Evolutionary conservation across 1,140 invertebrate species (phyloP).

Genomic region (Pseudomyrmex dendroicus): DNA sequence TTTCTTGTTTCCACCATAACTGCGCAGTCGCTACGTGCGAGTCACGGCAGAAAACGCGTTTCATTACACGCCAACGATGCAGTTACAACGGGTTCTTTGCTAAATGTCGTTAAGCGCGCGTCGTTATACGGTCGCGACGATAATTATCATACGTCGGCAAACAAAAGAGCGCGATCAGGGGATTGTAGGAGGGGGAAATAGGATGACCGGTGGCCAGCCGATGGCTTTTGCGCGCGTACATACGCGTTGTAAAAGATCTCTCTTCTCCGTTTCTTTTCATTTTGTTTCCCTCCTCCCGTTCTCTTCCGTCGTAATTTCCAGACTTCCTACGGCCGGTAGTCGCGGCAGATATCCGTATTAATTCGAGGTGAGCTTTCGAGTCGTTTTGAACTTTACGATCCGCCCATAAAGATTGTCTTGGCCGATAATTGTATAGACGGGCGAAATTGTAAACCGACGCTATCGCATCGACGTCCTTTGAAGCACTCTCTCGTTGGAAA

Average conservation of each 20-base stretch:
- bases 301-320: conserved; percentile 66
- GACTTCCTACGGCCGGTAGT: conserved; percentile 57
- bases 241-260: conserved; percentile 63
- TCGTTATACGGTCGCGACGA: conserved; percentile 68
- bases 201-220: conserved; percentile 6
- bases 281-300: neutral
- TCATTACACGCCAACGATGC: conserved; percentile 67
- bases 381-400: conserved; percentile 75
- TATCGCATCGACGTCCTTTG: conserved; percentile 63
- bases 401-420: conserved; percentile 76
- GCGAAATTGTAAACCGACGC: conserved; percentile 73
- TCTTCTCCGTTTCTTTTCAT: neutral
- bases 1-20: conserved; percentile 25
- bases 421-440: conserved; percentile 75
- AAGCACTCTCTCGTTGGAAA: conserved; percentile 17
- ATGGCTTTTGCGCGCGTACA: neutral
- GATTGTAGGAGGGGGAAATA: neutral
- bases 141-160: conserved; percentile 69
- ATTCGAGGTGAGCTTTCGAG: conserved; percentile 72
- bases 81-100: conserved; percentile 67
- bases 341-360: conserved; percentile 71
- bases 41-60: conserved; percentile 52
- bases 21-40: neutral
- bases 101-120: conserved; percentile 71
- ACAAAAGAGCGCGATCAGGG: conserved; percentile 46